Evolutionary conservation across 2,888 invertebrate species (phyloP).

Genomic region (Cephonodes hylas): DNA sequence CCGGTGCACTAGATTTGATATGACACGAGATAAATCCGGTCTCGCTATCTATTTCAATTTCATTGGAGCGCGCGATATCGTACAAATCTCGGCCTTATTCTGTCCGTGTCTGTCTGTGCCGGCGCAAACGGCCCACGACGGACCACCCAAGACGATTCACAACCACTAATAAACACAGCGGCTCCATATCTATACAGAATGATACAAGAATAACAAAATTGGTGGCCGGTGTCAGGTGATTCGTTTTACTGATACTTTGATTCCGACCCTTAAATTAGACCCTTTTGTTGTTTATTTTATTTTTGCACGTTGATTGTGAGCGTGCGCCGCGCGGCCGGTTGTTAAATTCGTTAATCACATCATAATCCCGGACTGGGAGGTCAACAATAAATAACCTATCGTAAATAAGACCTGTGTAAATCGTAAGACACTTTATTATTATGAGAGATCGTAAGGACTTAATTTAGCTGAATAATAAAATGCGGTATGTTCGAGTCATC

Average conservation of each 20-base stretch:
- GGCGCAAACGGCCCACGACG: conserved; percentile 49
- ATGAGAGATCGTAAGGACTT: conserved; percentile 53
- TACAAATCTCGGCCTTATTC: conserved; percentile 75
- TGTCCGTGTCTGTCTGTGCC: too few species aligned
- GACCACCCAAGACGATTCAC: conserved; percentile 72
- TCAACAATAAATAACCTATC: conserved; percentile 54
- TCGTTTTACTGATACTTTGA: conserved; percentile 38
- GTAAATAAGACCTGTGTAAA: conserved; percentile 57
- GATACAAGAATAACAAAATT: conserved; percentile 61
- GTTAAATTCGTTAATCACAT: conserved; percentile 57
- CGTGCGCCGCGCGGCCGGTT: conserved; percentile 33
- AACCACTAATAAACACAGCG: conserved; percentile 70
- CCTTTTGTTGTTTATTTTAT: conserved; percentile 25
- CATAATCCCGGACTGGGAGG: conserved; percentile 37
- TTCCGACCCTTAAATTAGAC: conserved; percentile 9
- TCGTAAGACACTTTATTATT: conserved; percentile 46
- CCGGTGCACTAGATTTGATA: conserved; percentile 70
- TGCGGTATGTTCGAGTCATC: conserved; percentile 43
- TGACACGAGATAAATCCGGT: conserved; percentile 64
- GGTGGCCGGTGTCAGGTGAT: conserved; percentile 44
- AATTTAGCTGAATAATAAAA: conserved; percentile 61
- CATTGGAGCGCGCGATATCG: conserved; percentile 69
- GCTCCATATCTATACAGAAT: conserved; percentile 63
- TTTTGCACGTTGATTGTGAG: conserved; percentile 38
- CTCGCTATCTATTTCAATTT: conserved; percentile 75